phyloP scores from a whole-genome alignment of 2,797 vertebrate genomes.

The Gadopsis bispinosus region DNA sequence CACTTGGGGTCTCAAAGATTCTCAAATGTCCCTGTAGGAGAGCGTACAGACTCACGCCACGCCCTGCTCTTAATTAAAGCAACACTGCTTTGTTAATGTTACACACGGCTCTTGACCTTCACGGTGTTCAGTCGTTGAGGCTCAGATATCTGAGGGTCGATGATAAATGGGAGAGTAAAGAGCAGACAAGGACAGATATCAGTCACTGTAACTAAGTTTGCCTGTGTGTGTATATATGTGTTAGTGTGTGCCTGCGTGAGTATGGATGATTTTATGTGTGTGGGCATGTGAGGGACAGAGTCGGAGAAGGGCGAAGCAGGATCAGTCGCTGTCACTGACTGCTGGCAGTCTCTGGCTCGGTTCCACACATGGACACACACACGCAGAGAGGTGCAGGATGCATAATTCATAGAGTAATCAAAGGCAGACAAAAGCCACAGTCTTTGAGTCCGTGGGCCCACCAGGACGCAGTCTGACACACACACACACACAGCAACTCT shows the following conservation, averaged over 20 bases:
- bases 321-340: slow-evolving; percentile 78
- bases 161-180: slow-evolving; percentile 39
- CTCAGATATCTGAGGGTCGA: slow-evolving; percentile 36
- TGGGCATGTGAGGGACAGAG: slow-evolving; percentile 28
- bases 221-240: slow-evolving; percentile 12
- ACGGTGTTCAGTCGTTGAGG: slow-evolving; percentile 7
- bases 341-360: slow-evolving; percentile 74
- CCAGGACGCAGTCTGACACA: slow-evolving; percentile 50
- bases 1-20: neutral
- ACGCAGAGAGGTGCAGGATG: slow-evolving; percentile 64
- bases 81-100: slow-evolving; percentile 17
- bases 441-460: slow-evolving; percentile 64
- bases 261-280: slow-evolving; percentile 7
- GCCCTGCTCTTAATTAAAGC: slow-evolving; percentile 47
- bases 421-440: slow-evolving; percentile 71
- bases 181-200: slow-evolving; percentile 58
- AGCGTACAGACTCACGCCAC: neutral
- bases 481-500: slow-evolving; percentile 23
- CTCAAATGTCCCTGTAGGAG: neutral
- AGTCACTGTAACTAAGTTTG: slow-evolving; percentile 47
- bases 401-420: slow-evolving; percentile 80
- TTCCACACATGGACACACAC: slow-evolving; percentile 53
- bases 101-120: slow-evolving; percentile 51
- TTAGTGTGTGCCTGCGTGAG: slow-evolving; percentile 2
- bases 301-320: slow-evolving; percentile 64